These are phyloP conservation scores for Dryas iulia DNA, from an alignment of 1,140 invertebrate genomes.

Conservation along the genomic window DNA sequence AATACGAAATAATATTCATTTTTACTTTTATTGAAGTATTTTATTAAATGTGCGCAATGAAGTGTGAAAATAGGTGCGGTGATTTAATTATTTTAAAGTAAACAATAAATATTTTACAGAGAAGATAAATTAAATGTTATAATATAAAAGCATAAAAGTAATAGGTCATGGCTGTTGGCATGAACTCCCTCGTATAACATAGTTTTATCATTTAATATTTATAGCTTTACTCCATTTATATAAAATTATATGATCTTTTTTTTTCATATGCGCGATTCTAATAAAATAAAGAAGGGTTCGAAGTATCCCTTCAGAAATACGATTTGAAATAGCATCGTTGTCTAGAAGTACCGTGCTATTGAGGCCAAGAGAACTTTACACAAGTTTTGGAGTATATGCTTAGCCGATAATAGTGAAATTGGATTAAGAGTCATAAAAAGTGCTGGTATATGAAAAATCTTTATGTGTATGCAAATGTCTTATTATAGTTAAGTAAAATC, in stretches of 20 bases:
- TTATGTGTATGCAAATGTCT: no score
- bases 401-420: not conserved
- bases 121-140: not conserved
- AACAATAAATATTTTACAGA: not conserved
- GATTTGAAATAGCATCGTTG: not conserved
- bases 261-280: not conserved
- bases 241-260: not conserved
- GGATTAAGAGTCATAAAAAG: not conserved
- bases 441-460: not conserved
- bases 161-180: not conserved
- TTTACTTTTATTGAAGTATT: no score
- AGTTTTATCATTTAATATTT: not conserved
- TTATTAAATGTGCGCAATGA: no score
- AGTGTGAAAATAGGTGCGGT: no score
- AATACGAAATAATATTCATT: no score
- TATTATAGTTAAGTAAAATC: no score
- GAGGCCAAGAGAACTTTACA: constrained; percentile 3
- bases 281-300: not conserved
- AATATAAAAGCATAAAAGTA: not conserved
- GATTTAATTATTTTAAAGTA: not conserved
- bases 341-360: not conserved
- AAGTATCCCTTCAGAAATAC: not conserved
- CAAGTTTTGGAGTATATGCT: not conserved
- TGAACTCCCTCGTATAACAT: not conserved
- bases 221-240: not conserved